Conservation (phyloP, 2,113 vertebrate species). For the Paracyprichromis sp. region DNA sequence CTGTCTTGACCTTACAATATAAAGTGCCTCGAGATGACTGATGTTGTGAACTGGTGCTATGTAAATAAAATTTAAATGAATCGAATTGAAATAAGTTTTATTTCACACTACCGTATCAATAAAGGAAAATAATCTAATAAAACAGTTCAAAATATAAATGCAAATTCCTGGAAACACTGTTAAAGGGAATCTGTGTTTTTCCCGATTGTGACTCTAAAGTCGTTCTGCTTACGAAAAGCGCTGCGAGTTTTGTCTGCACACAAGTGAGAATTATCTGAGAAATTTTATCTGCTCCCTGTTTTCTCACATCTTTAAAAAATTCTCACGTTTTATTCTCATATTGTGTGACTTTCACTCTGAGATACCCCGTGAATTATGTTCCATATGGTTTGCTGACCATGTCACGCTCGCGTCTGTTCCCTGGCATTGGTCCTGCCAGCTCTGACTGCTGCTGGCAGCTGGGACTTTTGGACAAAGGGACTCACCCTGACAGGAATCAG, state of each 20-base stretch:
- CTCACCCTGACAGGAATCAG: background rate
- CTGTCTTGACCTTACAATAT: background rate
- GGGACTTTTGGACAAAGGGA: background rate
- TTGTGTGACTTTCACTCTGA: background rate
- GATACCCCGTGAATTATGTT: background rate
- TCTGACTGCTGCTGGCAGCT: background rate
- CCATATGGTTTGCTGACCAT: conserved; percentile 47
- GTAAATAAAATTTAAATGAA: background rate
- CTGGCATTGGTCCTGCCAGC: background rate
- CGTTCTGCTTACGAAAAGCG: background rate
- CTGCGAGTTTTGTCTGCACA: background rate
- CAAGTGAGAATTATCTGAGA: background rate
- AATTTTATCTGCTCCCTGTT: background rate
- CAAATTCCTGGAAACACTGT: background rate
- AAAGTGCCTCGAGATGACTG: background rate
- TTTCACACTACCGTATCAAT: accelerated
- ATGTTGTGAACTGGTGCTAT: background rate
- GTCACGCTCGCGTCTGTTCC: conserved; percentile 8
- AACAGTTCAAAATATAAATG: background rate
- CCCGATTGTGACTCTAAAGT: background rate
- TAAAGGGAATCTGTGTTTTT: background rate
- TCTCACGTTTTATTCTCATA: background rate
- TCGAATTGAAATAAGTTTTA: background rate
- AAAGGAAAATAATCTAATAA: background rate
- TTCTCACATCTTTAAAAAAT: background rate